These are phyloP conservation scores for Sapayoa aenigma DNA, from an alignment of 2,113 vertebrate genomes.

Conservation along the genomic window DNA sequence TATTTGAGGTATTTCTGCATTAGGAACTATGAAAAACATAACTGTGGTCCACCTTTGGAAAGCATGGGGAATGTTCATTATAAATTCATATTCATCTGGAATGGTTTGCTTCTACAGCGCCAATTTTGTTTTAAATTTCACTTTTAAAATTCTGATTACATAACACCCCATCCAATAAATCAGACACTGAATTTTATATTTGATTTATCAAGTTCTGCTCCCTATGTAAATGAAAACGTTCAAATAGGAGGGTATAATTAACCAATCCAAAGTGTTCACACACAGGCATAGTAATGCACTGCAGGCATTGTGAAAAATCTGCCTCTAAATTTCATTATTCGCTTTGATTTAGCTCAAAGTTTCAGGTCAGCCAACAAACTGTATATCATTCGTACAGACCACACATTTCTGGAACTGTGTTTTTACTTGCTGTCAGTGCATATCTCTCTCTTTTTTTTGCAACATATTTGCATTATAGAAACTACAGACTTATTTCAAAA, in stretches of 20 bases:
- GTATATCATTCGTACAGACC: not conserved
- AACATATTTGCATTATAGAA: not conserved
- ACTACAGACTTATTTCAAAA: not conserved
- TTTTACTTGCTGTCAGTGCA: not conserved
- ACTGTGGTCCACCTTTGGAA: not conserved
- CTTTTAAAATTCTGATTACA: slow-evolving; percentile 27
- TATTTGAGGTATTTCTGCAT: no score
- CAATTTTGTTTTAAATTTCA: not conserved
- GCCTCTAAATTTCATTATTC: slow-evolving; percentile 25
- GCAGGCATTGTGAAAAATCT: not conserved
- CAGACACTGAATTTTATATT: not conserved
- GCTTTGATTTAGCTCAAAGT: not conserved
- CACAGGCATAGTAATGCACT: not conserved
- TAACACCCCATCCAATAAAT: slow-evolving; percentile 13
- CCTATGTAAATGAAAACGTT: not conserved
- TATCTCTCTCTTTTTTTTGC: not conserved
- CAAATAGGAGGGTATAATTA: not conserved
- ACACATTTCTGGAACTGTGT: not conserved
- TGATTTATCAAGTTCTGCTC: slow-evolving; percentile 13
- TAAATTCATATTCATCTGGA: not conserved
- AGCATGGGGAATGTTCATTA: not conserved
- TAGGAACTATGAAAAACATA: not conserved
- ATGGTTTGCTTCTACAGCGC: not conserved
- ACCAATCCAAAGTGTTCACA: not conserved
- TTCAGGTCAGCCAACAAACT: slow-evolving; percentile 13